Percentiles rank a stretch among this genome's conserved stretches.
Conservation (phyloP, 2,888 invertebrate genomes). For the Heliconius hortense region DNA sequence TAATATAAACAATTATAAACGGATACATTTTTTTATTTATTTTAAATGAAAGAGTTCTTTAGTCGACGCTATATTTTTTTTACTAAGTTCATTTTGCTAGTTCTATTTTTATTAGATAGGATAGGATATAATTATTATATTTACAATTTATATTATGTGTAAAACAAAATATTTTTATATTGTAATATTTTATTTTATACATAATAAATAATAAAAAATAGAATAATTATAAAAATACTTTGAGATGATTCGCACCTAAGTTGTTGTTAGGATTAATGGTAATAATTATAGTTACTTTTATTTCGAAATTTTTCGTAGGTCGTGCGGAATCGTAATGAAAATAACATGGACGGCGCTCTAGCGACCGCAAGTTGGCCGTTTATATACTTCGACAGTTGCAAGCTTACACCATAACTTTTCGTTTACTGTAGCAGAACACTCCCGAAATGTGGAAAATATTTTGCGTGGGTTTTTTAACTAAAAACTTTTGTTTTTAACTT, state of each 20-base stretch:
- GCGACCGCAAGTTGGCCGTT: slow-evolving; percentile 61
- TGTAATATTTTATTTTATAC: no score
- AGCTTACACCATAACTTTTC: slow-evolving; percentile 52
- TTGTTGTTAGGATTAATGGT: background rate
- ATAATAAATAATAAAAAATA: background rate
- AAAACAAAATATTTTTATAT: no score
- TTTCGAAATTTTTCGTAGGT: slow-evolving; percentile 64
- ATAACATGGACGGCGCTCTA: slow-evolving; percentile 55
- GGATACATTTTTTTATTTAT: no score
- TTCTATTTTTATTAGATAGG: no score
- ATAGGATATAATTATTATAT: no score
- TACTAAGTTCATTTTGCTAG: no score
- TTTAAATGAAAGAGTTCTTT: no score
- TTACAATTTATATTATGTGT: no score
- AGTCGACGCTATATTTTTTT: no score
- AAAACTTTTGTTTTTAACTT: slow-evolving; percentile 20
- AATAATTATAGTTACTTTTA: slow-evolving; percentile 39
- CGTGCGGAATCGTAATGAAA: slow-evolving; percentile 69
- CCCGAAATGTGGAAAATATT: slow-evolving; percentile 64
- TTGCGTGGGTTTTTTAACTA: slow-evolving; percentile 56
- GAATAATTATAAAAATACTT: background rate
- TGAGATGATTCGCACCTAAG: background rate
- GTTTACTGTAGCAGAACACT: slow-evolving; percentile 38
- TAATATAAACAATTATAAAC: no score
- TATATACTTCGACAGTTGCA: slow-evolving; percentile 59